phyloP scores from a whole-genome alignment of 2,888 invertebrate genomes.

The Apamea monoglypha region DNA sequence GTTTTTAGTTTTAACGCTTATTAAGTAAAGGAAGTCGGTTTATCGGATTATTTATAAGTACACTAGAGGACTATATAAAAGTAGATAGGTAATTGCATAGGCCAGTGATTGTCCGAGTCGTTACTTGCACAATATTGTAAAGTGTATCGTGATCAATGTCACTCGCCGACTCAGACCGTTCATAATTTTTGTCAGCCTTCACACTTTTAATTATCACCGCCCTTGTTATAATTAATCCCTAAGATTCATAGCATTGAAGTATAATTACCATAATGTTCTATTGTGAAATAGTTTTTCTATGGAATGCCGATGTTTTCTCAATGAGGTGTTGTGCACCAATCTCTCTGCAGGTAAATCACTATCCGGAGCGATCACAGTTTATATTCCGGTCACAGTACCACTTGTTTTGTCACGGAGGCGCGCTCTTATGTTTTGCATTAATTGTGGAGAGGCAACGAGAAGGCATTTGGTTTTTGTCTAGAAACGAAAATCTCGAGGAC shows the following conservation, averaged over 20 bases:
- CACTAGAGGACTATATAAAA: constrained; percentile 35
- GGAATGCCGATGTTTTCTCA: constrained; percentile 33
- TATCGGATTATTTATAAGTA: constrained; percentile 26
- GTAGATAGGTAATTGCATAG: constrained; percentile 41
- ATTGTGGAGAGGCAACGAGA: constrained; percentile 38
- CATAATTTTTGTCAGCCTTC: constrained; percentile 75
- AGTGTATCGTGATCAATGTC: constrained; percentile 65
- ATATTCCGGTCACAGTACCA: constrained; percentile 60
- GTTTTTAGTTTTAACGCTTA: constrained; percentile 36
- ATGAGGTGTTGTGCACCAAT: constrained; percentile 50
- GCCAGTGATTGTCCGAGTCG: constrained; percentile 42
- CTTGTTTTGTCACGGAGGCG: constrained; percentile 53
- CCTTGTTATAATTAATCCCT: constrained; percentile 59
- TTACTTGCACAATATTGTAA: constrained; percentile 55
- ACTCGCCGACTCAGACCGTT: constrained; percentile 66
- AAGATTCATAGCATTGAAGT: constrained; percentile 51
- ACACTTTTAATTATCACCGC: constrained; percentile 58
- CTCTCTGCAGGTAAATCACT: constrained; percentile 34
- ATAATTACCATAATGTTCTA: constrained; percentile 54
- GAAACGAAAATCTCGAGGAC: constrained; percentile 27
- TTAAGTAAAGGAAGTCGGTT: constrained; percentile 46
- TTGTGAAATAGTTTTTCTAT: constrained; percentile 52
- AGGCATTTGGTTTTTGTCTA: constrained; percentile 29
- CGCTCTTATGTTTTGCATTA: constrained; percentile 54
- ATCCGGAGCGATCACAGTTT: constrained; percentile 43